Conservation (phyloP, 2,113 vertebrate species). For the Scomber japonicus region DNA sequence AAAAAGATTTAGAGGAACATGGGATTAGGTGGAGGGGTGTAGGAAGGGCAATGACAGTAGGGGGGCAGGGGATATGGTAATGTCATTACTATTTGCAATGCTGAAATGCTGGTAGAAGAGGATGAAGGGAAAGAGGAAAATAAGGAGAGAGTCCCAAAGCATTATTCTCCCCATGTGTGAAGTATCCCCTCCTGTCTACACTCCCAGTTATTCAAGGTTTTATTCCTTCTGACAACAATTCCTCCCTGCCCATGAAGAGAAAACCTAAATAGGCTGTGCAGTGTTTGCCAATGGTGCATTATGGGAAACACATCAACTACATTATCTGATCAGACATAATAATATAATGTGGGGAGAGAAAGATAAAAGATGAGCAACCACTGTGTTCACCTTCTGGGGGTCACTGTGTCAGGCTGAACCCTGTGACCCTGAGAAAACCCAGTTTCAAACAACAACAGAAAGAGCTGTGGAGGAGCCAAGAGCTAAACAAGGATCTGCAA, state of each 20-base stretch:
- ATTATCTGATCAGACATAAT: conserved; percentile 35
- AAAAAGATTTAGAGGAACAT: conserved; percentile 74
- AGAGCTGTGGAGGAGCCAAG: conserved; percentile 36
- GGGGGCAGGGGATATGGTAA: conserved; percentile 67
- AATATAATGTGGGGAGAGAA: neutral
- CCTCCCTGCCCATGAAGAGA: conserved; percentile 19
- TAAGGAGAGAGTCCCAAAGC: conserved; percentile 54
- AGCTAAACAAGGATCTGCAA: conserved; percentile 71
- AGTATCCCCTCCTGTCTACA: conserved; percentile 42
- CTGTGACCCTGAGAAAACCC: conserved; percentile 49
- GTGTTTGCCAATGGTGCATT: conserved; percentile 1
- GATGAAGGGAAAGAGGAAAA: conserved; percentile 47
- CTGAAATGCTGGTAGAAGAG: conserved; percentile 49
- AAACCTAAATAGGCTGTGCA: neutral
- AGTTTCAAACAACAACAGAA: conserved; percentile 61
- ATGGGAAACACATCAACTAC: conserved; percentile 46
- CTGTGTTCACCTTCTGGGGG: neutral
- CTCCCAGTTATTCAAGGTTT: conserved; percentile 36
- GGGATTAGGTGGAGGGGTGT: conserved; percentile 68
- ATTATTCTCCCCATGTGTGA: conserved; percentile 48
- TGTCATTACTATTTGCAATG: conserved; percentile 67
- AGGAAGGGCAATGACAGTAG: conserved; percentile 42
- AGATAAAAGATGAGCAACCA: conserved; percentile 22
- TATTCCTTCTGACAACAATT: conserved; percentile 56
- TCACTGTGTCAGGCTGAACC: conserved; percentile 66